phyloP scores from a whole-genome alignment of 2,888 invertebrate species.

The Cheilosia vulpina region DNA sequence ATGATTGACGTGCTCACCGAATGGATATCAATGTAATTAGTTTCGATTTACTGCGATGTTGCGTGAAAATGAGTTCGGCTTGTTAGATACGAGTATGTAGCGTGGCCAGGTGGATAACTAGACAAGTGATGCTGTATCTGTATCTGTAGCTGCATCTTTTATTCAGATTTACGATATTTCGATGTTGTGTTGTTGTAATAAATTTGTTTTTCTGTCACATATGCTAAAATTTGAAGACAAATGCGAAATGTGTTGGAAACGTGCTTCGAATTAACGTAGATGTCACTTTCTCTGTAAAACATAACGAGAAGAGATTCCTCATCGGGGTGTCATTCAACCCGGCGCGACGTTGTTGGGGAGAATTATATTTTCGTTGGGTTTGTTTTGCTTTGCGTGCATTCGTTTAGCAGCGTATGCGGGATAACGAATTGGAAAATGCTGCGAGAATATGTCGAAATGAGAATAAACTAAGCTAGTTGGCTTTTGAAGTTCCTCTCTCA shows the following conservation, averaged over 20 bases:
- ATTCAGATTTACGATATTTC: slow-evolving; percentile 55
- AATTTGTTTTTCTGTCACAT: slow-evolving; percentile 42
- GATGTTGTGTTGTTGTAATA: slow-evolving; percentile 44
- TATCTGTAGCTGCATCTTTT: slow-evolving; percentile 30
- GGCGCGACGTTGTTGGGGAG: slow-evolving; percentile 20
- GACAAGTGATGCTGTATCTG: slow-evolving; percentile 45
- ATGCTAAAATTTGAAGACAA: slow-evolving; percentile 38
- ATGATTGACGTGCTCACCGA: slow-evolving; percentile 69
- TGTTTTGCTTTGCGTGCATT: slow-evolving; percentile 10
- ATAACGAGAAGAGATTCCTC: slow-evolving; percentile 16
- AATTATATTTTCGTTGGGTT: slow-evolving; percentile 32
- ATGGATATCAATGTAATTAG: slow-evolving; percentile 62
- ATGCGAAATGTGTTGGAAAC: slow-evolving; percentile 37
- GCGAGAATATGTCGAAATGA: slow-evolving; percentile 67
- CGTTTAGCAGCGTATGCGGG: slow-evolving; percentile 6
- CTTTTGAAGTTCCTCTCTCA: slow-evolving; percentile 4
- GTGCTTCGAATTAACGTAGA: slow-evolving; percentile 31
- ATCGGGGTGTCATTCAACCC: slow-evolving; percentile 61
- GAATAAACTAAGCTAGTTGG: slow-evolving; percentile 45
- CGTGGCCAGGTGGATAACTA: neutral
- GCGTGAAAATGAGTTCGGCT: slow-evolving; percentile 33
- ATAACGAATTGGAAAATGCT: slow-evolving; percentile 51
- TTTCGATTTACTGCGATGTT: slow-evolving; percentile 54
- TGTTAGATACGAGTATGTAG: neutral
- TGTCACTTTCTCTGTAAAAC: slow-evolving; percentile 54